These are phyloP conservation scores for Sorex araneus DNA, from an alignment of 2,113 vertebrate genomes.

Conservation along the genomic window DNA sequence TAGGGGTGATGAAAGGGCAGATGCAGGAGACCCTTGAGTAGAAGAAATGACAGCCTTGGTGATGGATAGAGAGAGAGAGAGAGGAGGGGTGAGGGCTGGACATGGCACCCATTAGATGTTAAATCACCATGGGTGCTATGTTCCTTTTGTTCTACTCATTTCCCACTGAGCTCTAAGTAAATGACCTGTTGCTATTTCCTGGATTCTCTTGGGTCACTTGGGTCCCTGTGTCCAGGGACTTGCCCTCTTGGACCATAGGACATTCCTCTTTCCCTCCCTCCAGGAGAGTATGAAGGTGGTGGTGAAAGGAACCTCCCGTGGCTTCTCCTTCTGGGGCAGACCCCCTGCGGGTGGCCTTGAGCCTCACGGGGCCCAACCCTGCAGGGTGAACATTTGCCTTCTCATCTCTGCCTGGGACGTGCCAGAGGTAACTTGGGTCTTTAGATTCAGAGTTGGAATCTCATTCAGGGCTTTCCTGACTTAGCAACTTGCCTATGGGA, in stretches of 20 bases:
- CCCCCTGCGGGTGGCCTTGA: background rate
- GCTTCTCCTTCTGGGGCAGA: background rate
- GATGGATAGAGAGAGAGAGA: background rate
- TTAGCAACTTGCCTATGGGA: too few species aligned
- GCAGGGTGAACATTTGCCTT: too few species aligned
- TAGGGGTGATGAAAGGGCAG: too few species aligned
- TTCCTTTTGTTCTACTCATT: background rate
- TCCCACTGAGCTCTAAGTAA: background rate
- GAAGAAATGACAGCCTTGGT: background rate
- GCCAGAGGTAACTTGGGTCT: too few species aligned
- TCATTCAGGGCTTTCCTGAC: too few species aligned
- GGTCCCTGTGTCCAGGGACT: background rate
- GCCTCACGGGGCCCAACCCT: too few species aligned
- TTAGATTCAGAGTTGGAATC: too few species aligned
- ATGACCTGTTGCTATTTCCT: background rate
- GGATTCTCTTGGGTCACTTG: too few species aligned
- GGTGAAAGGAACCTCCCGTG: background rate
- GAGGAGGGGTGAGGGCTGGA: fast-evolving
- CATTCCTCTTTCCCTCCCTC: background rate
- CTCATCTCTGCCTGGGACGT: too few species aligned
- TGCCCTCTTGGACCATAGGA: background rate
- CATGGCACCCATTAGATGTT: too few species aligned
- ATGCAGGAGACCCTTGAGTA: background rate
- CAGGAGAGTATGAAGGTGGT: background rate
- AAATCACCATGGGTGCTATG: background rate